A percentile compares a stretch with the other conserved stretches of the same genome.
phyloP scores from a whole-genome alignment of 1,140 invertebrate genomes.

The Rhysida immarginata region DNA sequence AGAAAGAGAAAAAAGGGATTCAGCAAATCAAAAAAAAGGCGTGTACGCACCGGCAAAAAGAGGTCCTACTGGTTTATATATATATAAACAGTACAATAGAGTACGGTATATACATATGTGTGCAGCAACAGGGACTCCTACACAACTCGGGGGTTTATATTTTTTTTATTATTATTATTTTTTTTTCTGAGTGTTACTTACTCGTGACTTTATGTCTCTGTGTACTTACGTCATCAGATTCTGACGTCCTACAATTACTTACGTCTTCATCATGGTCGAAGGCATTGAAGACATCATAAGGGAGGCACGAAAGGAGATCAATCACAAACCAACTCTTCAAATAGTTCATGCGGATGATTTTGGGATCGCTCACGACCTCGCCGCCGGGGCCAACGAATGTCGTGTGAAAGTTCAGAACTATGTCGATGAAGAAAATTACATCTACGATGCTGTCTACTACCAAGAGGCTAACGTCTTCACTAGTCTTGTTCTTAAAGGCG shows the following conservation, averaged over 20 bases:
- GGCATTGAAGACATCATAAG: constrained; percentile 99
- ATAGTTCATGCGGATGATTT: constrained; percentile 96
- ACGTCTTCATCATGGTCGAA: constrained; percentile 98
- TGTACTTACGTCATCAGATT: constrained; percentile 26
- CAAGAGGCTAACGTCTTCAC: constrained; percentile 91
- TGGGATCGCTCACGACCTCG: constrained; percentile 94
- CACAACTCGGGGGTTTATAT: too few species aligned
- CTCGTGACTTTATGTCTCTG: too few species aligned
- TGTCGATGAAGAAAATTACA: constrained; percentile 99
- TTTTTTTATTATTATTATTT: too few species aligned
- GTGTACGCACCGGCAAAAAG: too few species aligned
- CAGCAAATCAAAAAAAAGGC: too few species aligned
- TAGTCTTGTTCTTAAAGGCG: constrained; percentile 98
- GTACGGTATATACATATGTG: too few species aligned
- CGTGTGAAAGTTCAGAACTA: constrained; percentile 99
- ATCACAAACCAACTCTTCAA: constrained; percentile 99
- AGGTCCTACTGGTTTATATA: too few species aligned
- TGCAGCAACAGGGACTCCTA: too few species aligned
- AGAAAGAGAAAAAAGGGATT: too few species aligned
- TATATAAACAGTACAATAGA: too few species aligned
- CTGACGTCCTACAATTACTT: constrained; percentile 34
- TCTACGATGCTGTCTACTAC: constrained; percentile 98
- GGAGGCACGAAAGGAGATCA: constrained; percentile 94
- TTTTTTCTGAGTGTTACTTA: too few species aligned
- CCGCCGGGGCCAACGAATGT: constrained; percentile 97